Evolutionary conservation across 2,797 vertebrate species (phyloP), one percentile per base, ranked within the genome.

Genomic region (Platyrinchus mystaceus): DNA sequence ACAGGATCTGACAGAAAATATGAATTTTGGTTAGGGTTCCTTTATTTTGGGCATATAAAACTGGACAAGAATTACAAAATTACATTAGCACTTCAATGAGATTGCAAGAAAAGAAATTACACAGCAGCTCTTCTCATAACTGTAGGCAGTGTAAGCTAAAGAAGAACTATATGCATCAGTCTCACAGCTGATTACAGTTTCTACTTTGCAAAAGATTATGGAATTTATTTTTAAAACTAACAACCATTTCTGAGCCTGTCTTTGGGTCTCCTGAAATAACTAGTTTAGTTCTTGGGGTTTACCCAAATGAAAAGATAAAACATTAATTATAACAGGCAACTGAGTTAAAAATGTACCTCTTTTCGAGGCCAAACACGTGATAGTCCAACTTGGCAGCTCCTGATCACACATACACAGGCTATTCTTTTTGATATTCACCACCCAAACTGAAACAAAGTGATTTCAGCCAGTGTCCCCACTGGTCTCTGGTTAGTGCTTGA

Each of bases 121-220:
- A 68, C 5, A 59, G 5, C 10, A 58, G 6, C 4, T 84, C 18
- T 43, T 85, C 14, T 58, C 1, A 0, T n/a, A 55, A 26, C 11
- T 49, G 4, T 17, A 69, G 17, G 53, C 43, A 58, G 4, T 8
- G 9, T 26, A 53, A 64, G 10, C 3, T 43, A 12, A 59, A 64
- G 36, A 46, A 37, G 8, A 81, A 41, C 17, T 43, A 15, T 0
- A 0, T 23, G 4, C 6, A 58, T n/a, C 13, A 10, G 9, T 43
- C 12, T 90, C 37, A 60, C 39, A 70, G 20, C 5, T 63, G 43
- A 55, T 59, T 86, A 53, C 18, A 75, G 18, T 1, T 71, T 63
- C 53, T 60, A 75, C 3, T 49, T 59, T 78, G 19, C 5, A 52
- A 76, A 89, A 87, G 4, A 2, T 62, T 37, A 47, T 8, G 3